Percentiles rank a stretch among this genome's conserved stretches.
phyloP scores from a whole-genome alignment of 1,140 invertebrate species.

The Cotesia typhae region DNA sequence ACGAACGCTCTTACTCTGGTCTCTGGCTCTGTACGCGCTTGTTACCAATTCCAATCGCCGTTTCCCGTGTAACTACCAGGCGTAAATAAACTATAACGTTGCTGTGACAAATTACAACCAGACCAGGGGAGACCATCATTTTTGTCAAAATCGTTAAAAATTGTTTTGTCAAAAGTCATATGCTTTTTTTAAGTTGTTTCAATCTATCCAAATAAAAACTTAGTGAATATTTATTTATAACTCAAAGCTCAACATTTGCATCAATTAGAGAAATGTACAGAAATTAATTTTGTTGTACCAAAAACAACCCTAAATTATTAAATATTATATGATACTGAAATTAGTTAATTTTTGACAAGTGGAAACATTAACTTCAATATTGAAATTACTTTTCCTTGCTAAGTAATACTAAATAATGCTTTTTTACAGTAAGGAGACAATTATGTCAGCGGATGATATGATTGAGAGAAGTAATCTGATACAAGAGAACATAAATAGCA shows the following conservation, averaged over 20 bases:
- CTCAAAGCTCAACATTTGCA: too few relatives aligned
- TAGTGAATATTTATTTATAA: too few relatives aligned
- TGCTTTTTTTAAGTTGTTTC: too few relatives aligned
- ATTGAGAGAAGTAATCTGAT: slow-evolving; percentile 5
- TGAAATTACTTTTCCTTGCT: too few relatives aligned
- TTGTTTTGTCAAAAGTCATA: not conserved
- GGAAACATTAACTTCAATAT: too few relatives aligned
- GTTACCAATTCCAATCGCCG: slow-evolving; percentile 59
- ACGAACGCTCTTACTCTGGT: slow-evolving; percentile 25
- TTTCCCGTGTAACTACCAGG: slow-evolving; percentile 55
- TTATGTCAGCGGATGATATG: slow-evolving; percentile 2
- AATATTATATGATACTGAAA: too few relatives aligned
- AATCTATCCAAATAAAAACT: too few relatives aligned
- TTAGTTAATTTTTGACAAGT: too few relatives aligned
- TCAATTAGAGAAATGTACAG: too few relatives aligned
- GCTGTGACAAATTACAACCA: slow-evolving; percentile 18
- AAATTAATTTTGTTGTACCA: too few relatives aligned
- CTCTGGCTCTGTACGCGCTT: slow-evolving; percentile 37
- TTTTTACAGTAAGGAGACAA: not conserved
- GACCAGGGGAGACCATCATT: not conserved
- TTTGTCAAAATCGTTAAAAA: not conserved
- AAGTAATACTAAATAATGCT: too few relatives aligned
- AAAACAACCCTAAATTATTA: too few relatives aligned
- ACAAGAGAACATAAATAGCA: not conserved
- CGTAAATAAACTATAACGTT: slow-evolving; percentile 13